phyloP scores from a whole-genome alignment of 2,113 vertebrate genomes.

The Pangasianodon gigas region DNA sequence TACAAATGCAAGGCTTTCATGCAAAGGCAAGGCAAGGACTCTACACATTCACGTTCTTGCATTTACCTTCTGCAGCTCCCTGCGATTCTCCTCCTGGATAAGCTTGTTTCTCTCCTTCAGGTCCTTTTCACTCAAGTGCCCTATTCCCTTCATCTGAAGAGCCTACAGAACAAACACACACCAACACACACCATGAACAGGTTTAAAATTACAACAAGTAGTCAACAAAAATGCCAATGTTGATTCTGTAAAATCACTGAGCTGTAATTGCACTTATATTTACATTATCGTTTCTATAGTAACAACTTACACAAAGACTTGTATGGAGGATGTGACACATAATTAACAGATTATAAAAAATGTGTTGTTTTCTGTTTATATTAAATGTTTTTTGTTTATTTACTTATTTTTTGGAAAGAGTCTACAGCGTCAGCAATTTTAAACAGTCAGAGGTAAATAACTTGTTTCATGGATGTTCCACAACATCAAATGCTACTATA shows the following conservation, averaged over 20 bases:
- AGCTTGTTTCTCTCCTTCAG: constrained; percentile 94
- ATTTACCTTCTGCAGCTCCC: constrained; percentile 93
- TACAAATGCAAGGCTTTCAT: neutral
- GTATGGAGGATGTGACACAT: neutral
- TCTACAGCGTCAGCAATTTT: neutral
- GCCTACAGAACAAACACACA: constrained; percentile 73
- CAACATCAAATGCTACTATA: neutral
- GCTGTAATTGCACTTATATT: neutral
- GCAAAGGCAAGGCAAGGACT: no score
- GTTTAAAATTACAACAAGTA: neutral
- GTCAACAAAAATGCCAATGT: neutral
- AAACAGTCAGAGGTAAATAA: neutral
- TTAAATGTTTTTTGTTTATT: neutral
- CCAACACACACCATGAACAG: neutral
- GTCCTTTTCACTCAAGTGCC: constrained; percentile 92
- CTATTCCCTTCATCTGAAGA: constrained; percentile 90
- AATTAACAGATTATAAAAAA: neutral
- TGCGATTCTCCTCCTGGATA: constrained; percentile 94
- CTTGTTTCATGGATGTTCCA: neutral
- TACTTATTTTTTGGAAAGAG: neutral
- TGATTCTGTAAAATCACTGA: neutral
- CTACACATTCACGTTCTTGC: neutral
- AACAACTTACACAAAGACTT: neutral
- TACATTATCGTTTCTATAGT: neutral
- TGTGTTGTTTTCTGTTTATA: neutral